Percentiles rank a stretch among this genome's conserved stretches.
Conservation (phyloP, 1,140 invertebrate species). For the Mya arenaria region DNA sequence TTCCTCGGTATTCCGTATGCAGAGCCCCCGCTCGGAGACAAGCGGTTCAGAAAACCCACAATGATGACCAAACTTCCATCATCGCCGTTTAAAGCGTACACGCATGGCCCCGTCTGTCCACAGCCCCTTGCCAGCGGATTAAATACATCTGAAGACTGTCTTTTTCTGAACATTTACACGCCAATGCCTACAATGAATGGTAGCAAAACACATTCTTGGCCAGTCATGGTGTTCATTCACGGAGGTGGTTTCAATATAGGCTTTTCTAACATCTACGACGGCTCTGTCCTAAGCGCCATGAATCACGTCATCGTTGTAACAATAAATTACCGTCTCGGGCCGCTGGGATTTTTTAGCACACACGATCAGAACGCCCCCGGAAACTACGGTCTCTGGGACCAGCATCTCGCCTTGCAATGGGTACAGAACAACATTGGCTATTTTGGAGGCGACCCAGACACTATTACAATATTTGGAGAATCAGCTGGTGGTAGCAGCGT, state of each 20-base stretch:
- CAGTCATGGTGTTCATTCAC: constrained; percentile 98
- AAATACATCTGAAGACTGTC: constrained; percentile 96
- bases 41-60: constrained; percentile 89
- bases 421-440: constrained; percentile 86
- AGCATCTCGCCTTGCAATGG: constrained; percentile 88
- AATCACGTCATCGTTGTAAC: constrained; percentile 96
- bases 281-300: constrained; percentile 93
- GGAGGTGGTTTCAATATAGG: constrained; percentile 96
- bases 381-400: constrained; percentile 88
- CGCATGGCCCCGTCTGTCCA: constrained; percentile 83
- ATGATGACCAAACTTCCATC: constrained; percentile 89
- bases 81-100: constrained; percentile 87
- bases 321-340: constrained; percentile 96
- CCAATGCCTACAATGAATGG: constrained; percentile 82
- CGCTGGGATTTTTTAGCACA: constrained; percentile 87
- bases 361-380: too few species aligned
- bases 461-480: constrained; percentile 88
- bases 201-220: constrained; percentile 73
- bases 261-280: constrained; percentile 94
- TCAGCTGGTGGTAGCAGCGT: constrained; percentile 77
- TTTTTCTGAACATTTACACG: constrained; percentile 95
- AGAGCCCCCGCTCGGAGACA: constrained; percentile 92
- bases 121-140: not conserved
- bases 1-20: constrained; percentile 96
- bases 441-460: constrained; percentile 87